phyloP scores from a whole-genome alignment of 2,888 invertebrate genomes.

The Epistrophe grossulariae region DNA sequence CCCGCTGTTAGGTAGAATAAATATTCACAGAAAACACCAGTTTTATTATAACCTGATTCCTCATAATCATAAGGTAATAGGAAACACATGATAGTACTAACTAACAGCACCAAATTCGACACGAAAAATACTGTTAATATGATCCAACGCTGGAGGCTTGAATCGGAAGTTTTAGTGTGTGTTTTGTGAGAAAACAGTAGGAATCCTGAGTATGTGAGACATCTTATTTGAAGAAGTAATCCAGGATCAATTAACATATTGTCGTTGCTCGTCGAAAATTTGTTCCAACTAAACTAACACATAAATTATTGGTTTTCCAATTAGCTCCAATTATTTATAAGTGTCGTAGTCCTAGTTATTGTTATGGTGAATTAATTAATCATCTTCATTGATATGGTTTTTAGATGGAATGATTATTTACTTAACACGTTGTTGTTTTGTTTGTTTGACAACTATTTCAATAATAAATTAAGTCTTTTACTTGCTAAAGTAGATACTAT shows the following conservation, averaged over 20 bases:
- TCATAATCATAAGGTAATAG: background rate
- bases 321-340: background rate
- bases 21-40: slow-evolving; percentile 11
- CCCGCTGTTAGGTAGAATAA: background rate
- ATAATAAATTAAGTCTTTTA: no score
- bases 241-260: background rate
- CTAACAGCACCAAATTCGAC: background rate
- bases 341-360: background rate
- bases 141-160: background rate
- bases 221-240: background rate
- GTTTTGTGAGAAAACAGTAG: background rate
- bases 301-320: background rate
- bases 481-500: no score
- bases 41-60: background rate
- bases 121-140: background rate
- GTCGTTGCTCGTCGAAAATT: background rate
- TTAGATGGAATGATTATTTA: no score
- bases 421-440: no score
- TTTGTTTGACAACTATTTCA: no score
- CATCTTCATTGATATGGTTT: no score
- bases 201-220: background rate
- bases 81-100: background rate
- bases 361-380: no score
- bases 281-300: background rate
- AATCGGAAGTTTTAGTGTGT: background rate